Percentiles rank a stretch among this genome's conserved stretches.
Evolutionary conservation across 2,888 invertebrate genomes (phyloP).

Genomic region (Sphaerophoria rueppellii): DNA sequence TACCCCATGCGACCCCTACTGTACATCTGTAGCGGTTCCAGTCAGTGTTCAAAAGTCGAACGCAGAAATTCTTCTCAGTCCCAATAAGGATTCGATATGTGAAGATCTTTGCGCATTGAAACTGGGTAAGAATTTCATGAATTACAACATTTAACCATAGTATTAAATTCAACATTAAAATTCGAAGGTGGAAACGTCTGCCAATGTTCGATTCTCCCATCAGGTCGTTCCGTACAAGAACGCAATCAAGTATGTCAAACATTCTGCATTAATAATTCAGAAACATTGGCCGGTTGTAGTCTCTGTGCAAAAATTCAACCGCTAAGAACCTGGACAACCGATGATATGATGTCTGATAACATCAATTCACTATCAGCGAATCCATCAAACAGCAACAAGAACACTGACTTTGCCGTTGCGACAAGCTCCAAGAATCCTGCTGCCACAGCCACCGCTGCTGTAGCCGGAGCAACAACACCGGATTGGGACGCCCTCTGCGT

Average conservation of each 20-base stretch:
- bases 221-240: conserved; percentile 52
- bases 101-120: conserved; percentile 85
- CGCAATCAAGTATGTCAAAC: conserved; percentile 77
- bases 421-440: conserved; percentile 34
- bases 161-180: not conserved
- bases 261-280: conserved; percentile 77
- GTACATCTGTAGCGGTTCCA: conserved; percentile 75
- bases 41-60: conserved; percentile 69
- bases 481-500: conserved; percentile 87
- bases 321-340: conserved; percentile 38
- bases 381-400: not conserved
- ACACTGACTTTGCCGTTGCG: conserved; percentile 18
- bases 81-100: conserved; percentile 82
- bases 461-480: conserved; percentile 76
- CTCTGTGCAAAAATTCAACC: conserved; percentile 75
- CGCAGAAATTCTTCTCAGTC: conserved; percentile 72
- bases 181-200: conserved; percentile 76
- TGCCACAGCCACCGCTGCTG: conserved; percentile 54
- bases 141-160: not conserved
- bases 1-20: conserved; percentile 77
- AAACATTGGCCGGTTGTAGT: conserved; percentile 79
- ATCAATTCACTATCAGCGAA: not conserved
- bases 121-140: conserved; percentile 82
- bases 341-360: not conserved
- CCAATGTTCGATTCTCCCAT: conserved; percentile 70